Conservation (phyloP, 2,113 vertebrate genomes). For the Ploceus nigricollis region DNA sequence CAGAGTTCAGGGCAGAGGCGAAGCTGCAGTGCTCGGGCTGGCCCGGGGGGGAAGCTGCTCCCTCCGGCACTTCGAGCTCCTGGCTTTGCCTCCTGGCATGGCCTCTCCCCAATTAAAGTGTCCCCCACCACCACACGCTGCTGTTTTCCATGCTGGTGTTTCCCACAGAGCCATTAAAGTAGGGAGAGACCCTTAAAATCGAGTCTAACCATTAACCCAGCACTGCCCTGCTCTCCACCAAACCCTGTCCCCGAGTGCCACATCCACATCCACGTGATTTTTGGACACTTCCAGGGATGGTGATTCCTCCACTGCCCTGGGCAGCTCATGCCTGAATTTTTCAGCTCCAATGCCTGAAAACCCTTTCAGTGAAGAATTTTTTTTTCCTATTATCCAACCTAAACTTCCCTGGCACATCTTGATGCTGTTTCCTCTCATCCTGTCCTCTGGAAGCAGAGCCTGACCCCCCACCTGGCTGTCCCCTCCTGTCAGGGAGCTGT, state of each 20-base stretch:
- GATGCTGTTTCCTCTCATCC: not conserved
- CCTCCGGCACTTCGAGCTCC: not conserved
- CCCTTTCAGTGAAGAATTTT: not conserved
- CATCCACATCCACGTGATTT: not conserved
- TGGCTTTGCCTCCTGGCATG: not conserved
- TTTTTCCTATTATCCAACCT: not conserved
- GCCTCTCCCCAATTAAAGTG: rapidly evolving
- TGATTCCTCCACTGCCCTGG: not conserved
- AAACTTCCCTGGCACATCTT: not conserved
- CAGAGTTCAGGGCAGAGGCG: not conserved
- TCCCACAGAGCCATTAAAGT: not conserved
- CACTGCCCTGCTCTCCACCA: rapidly evolving
- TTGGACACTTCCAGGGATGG: not conserved
- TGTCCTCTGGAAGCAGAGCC: not conserved
- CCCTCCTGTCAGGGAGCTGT: not conserved
- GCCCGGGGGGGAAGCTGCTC: not conserved
- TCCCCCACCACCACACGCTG: not conserved
- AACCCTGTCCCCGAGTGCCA: not conserved
- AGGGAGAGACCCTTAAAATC: not conserved
- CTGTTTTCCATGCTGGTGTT: not conserved
- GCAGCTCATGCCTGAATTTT: too few species aligned
- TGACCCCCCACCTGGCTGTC: rapidly evolving
- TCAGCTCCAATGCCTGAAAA: not conserved
- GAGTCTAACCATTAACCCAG: not conserved
- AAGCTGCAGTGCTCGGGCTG: not conserved